Conservation (phyloP, 2,797 vertebrate species). For the Lates japonicus region DNA sequence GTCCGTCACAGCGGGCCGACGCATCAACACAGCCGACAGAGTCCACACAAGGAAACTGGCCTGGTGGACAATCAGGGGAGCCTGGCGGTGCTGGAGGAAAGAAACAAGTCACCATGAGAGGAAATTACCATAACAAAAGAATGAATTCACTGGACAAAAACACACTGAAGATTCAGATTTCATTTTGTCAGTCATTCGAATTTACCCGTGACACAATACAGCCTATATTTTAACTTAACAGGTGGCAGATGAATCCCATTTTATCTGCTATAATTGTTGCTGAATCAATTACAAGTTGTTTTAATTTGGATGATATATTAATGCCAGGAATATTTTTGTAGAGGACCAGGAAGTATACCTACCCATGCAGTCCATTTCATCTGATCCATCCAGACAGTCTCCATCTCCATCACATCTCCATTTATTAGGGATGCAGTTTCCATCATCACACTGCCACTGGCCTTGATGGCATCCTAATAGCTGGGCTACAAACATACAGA, state of each 20-base stretch:
- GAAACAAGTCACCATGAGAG: not conserved
- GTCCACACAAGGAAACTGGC: slow-evolving; percentile 86
- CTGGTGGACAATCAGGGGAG: slow-evolving; percentile 76
- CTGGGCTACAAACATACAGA: slow-evolving; percentile 39
- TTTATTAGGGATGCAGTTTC: slow-evolving; percentile 83
- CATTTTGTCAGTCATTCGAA: not conserved
- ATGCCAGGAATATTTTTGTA: too few relatives aligned
- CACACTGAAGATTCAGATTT: not conserved
- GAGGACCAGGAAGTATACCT: not conserved
- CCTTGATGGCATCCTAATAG: slow-evolving; percentile 51
- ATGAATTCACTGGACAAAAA: not conserved
- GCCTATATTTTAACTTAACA: not conserved
- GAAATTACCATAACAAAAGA: too few relatives aligned
- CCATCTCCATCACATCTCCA: slow-evolving; percentile 90
- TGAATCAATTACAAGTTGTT: not conserved
- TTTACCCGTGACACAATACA: not conserved
- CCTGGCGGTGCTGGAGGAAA: slow-evolving; percentile 14
- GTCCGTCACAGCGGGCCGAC: slow-evolving; percentile 86
- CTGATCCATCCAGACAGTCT: slow-evolving; percentile 93
- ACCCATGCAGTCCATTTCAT: slow-evolving; percentile 90
- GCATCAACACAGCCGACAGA: slow-evolving; percentile 81
- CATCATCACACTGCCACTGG: slow-evolving; percentile 92
- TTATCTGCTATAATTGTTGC: not conserved
- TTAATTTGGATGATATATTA: not conserved
- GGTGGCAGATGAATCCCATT: not conserved